Percentiles rank a stretch among this genome's conserved stretches.
Evolutionary conservation across 2,797 vertebrate species (phyloP).

Genomic region (Alosa sapidissima): DNA sequence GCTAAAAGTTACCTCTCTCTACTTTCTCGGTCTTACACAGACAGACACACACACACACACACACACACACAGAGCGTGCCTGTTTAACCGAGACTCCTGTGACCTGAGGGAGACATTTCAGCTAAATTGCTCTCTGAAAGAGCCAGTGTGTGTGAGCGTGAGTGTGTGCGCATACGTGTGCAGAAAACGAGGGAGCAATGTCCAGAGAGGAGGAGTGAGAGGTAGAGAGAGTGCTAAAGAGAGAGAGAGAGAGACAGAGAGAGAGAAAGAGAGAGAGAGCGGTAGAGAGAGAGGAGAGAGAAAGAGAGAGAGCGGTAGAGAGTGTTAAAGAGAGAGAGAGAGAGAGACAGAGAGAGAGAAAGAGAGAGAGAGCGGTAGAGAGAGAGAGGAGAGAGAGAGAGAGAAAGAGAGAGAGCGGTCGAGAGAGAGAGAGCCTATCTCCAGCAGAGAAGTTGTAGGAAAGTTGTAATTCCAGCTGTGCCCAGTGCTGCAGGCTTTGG

Average conservation of each 20-base stretch:
- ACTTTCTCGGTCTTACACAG: background rate
- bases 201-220: background rate
- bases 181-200: background rate
- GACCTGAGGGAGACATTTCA: conserved; percentile 38
- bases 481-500: background rate
- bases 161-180: conserved; percentile 28
- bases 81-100: conserved; percentile 45
- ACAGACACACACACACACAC: background rate
- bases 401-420: background rate
- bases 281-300: background rate
- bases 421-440: conserved; percentile 46
- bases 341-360: background rate
- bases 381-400: conserved; percentile 47
- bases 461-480: background rate
- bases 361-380: background rate
- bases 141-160: conserved; percentile 56
- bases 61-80: conserved; percentile 36
- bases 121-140: conserved; percentile 46
- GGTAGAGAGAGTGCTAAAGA: background rate
- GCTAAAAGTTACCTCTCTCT: background rate
- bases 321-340: conserved; percentile 53
- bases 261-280: background rate
- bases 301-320: background rate
- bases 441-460: background rate
- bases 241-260: background rate